Base-by-base conservation (phyloP, 2,888 invertebrate genomes). In the Hirudinaria manillensis region DNA sequence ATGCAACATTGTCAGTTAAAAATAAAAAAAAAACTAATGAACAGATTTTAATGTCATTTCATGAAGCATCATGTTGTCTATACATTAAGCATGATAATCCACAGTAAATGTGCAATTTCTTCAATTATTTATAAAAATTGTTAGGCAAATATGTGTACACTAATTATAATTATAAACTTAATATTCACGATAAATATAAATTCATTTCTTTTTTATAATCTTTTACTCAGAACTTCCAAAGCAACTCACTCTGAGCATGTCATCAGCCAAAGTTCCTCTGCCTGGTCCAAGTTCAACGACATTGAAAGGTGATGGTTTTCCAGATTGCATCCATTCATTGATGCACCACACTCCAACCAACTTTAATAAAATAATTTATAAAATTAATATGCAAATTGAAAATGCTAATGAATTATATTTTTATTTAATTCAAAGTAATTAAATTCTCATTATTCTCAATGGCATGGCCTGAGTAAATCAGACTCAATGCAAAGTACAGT, bases 231-330 rank as follows among this genome's bases (percentile, higher is more conserved):
- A 1, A 10, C 16, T 45, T 45, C 13, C 10, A 1, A 45, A 45
- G 16, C 6, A 3, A 32, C 75, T 45, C 72, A 94, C 94, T 86
- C 92, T 89, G 38, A 98, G 87, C 79, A 99, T 89, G 87, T 99
- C 98, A 79, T 89, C 87, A 78, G 92, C 88, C 78, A 99, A 87
- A 2, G 94, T 93, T 21, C 94, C 99, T 80, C 93, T 89, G 1
- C 99, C 99, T 3, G 99, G 98, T 0, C 99, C 99, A 38, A 98
- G 87, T 86, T 99, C 99, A 1, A 99, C 90, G 71, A 99, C 87
- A 83, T 96, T 93, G 76, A 98, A 87, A 10, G 32, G 32, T 80
- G 89, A 88, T 0, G 91, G 91, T 13, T 80, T 78, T 82, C 93
- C 88, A 85, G 92, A 92, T 72, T 89, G 79, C 80, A 83, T 88